phyloP scores from a whole-genome alignment of 2,113 vertebrate genomes.

The Laticauda laticaudata region DNA sequence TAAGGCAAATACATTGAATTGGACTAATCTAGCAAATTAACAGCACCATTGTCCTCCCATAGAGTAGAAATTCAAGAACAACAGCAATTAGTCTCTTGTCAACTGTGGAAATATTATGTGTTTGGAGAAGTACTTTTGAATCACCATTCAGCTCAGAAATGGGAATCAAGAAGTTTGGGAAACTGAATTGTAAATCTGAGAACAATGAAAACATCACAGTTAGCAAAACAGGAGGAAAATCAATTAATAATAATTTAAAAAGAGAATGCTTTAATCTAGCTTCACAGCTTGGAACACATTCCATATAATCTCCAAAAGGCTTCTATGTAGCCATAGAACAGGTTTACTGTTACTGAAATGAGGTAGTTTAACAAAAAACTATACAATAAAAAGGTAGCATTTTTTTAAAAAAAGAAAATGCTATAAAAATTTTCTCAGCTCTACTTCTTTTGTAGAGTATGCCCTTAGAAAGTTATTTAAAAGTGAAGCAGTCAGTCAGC shows the following conservation, averaged over 20 bases:
- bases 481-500: neutral
- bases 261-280: neutral
- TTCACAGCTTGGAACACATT: neutral
- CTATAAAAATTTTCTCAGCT: neutral
- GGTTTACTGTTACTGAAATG: neutral
- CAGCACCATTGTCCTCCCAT: constrained; percentile 37
- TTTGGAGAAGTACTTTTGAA: neutral
- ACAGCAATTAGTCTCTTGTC: constrained; percentile 35
- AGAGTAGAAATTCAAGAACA: constrained; percentile 52
- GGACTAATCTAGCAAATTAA: constrained; percentile 43
- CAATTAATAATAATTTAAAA: neutral
- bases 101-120: neutral
- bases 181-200: neutral
- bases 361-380: neutral
- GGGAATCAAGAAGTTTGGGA: neutral
- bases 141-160: neutral
- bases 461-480: neutral
- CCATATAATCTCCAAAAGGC: neutral
- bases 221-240: neutral
- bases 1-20: constrained; percentile 53
- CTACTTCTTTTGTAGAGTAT: neutral
- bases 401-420: neutral
- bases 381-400: neutral
- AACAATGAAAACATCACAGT: neutral
- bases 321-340: neutral